Conservation (phyloP, 2,797 vertebrate species). For the Sciurus vulgaris region DNA sequence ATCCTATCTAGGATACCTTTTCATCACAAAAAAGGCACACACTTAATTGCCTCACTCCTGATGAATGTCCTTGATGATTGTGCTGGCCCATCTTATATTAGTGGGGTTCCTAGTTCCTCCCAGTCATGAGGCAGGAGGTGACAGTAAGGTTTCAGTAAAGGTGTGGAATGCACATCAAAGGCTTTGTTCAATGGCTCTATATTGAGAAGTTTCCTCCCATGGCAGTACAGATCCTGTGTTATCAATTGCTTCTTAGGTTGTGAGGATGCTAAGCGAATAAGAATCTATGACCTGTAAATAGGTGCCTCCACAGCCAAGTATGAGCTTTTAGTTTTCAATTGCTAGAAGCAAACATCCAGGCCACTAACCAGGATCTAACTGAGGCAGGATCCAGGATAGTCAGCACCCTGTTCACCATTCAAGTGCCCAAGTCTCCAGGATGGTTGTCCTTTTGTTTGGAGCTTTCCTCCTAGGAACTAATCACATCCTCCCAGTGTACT, state of each 20-base stretch:
- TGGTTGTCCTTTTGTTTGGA: neutral
- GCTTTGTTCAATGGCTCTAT: neutral
- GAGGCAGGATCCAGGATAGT: neutral
- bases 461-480: slow-evolving; percentile 33
- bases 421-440: neutral
- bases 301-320: neutral
- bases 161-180: neutral
- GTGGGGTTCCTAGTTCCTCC: neutral
- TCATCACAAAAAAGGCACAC: neutral
- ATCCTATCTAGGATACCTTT: neutral
- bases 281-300: neutral
- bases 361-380: neutral
- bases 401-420: neutral
- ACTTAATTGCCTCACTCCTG: neutral
- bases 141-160: neutral
- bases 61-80: neutral
- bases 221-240: neutral
- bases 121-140: neutral
- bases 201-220: neutral
- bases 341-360: neutral
- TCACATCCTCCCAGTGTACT: slow-evolving; percentile 18
- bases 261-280: neutral
- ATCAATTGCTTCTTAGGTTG: slow-evolving; percentile 21
- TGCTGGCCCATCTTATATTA: neutral
- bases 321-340: neutral